A percentile compares a stretch with the other conserved stretches of the same genome.
Evolutionary conservation across 1,140 invertebrate species (phyloP).

Genomic region (Berghia stephanieae): DNA sequence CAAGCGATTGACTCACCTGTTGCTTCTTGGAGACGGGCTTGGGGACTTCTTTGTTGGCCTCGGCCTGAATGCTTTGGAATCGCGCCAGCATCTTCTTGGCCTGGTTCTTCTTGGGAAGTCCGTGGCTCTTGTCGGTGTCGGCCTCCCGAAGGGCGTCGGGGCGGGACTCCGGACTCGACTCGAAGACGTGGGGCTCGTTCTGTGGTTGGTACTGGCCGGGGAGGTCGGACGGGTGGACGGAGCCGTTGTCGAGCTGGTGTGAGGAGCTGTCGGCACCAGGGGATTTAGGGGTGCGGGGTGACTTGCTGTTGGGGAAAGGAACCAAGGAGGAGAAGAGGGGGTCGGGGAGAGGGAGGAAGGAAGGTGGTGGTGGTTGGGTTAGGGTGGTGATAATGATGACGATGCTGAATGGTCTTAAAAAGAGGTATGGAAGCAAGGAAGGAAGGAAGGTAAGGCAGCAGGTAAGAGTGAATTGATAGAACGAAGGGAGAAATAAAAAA

Average conservation of each 20-base stretch:
- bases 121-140: constrained; percentile 52
- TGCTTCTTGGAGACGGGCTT: constrained; percentile 51
- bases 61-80: constrained; percentile 54
- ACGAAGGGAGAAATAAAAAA: too few species aligned
- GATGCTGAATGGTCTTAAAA: too few species aligned
- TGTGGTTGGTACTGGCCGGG: constrained; percentile 58
- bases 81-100: constrained; percentile 54
- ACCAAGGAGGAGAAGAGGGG: too few species aligned
- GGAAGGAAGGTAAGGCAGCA: too few species aligned
- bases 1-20: constrained; percentile 35
- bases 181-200: constrained; percentile 43
- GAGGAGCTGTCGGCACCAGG: constrained; percentile 44
- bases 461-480: too few species aligned
- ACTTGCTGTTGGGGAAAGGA: not conserved
- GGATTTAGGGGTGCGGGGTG: constrained; percentile 25
- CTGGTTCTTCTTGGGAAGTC: constrained; percentile 53
- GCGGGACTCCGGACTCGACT: constrained; percentile 49
- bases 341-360: too few species aligned
- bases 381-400: too few species aligned
- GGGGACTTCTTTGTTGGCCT: constrained; percentile 50
- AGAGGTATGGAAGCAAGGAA: too few species aligned
- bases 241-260: constrained; percentile 40
- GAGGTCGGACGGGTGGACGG: constrained; percentile 51
- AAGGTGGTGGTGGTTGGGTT: too few species aligned
- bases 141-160: constrained; percentile 48